Evolutionary conservation across 2,888 invertebrate genomes (phyloP).

Genomic region (Nemapogon koenigi): DNA sequence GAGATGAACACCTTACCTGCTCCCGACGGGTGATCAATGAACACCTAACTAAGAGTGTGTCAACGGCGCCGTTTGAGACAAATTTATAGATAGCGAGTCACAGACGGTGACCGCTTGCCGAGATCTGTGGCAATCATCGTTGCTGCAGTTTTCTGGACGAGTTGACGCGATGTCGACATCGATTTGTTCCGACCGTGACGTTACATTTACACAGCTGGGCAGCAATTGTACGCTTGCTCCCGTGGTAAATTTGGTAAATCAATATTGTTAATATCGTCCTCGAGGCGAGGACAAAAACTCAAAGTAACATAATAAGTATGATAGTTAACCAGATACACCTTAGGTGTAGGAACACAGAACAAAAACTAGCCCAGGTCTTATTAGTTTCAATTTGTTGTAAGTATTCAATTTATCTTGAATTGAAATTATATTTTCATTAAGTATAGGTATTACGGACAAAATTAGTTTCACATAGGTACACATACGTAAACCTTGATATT

Average conservation of each 20-base stretch:
- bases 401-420: too few relatives aligned
- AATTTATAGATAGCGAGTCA: conserved; percentile 58
- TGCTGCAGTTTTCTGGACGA: conserved; percentile 58
- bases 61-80: conserved; percentile 40
- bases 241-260: not conserved
- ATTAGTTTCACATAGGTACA: too few relatives aligned
- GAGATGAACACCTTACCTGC: conserved; percentile 23
- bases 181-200: conserved; percentile 43
- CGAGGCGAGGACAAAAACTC: not conserved
- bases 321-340: too few relatives aligned
- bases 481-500: too few relatives aligned
- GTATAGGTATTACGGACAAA: too few relatives aligned
- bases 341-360: too few relatives aligned
- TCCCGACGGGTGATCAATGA: conserved; percentile 25
- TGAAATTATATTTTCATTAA: too few relatives aligned
- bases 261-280: conserved; percentile 2
- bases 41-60: conserved; percentile 26
- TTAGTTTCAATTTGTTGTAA: too few relatives aligned
- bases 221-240: not conserved
- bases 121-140: conserved; percentile 51
- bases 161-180: conserved; percentile 49
- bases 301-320: not conserved
- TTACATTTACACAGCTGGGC: not conserved
- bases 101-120: conserved; percentile 52
- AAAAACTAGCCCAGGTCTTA: too few relatives aligned